Evolutionary conservation across 2,888 invertebrate genomes (phyloP), one percentile per base, ranked within the genome.

Genomic region (Drosophila seclusa): DNA sequence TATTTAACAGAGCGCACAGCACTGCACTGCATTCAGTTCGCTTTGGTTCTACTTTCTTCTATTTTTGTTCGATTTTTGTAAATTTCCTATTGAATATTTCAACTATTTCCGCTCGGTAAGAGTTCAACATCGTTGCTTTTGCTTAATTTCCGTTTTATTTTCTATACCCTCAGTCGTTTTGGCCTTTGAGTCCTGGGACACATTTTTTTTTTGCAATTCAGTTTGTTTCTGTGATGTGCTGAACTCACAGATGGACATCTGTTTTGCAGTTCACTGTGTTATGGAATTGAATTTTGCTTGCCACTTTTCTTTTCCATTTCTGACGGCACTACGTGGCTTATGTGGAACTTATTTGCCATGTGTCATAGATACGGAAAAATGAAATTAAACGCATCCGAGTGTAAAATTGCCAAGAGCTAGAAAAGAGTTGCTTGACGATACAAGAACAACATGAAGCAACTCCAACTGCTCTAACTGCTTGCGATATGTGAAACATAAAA

Each of bases 181-280:
- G 54, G 58, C 65, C 74, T 59, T 68, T 77, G 54, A 58, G 50
- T 53, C 13, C 27, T 48, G 27, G 57, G 27, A 40, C 53, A 70
- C 34, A 58, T 45, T 24, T 38, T 27, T 18, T 10, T 18, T 11
- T 34, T 40, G n/a, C 38, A 49, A 42, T 50, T 64, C 36, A 52
- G 54, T 53, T 66, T 57, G 62, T 60, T 62, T 73, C 69, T 68
- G 36, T 54, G 36, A 59, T 38, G 38, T 29, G 45, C 36, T 68
- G 29, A 27, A 57, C 65, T 45, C 29, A 54, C 53, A 78, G 66
- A 73, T 86, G 85, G 79, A 81, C 88, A 88, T 80, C 86, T 78
- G 86, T 78, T 85, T 81, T 81, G 79, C 89, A 83, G 82, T 86
- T 88, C 82, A 85, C 80, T 86, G 31, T 83, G 82, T 82, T 74